Conservation (phyloP, 2,888 invertebrate species). For the Drosophila macrospina region DNA sequence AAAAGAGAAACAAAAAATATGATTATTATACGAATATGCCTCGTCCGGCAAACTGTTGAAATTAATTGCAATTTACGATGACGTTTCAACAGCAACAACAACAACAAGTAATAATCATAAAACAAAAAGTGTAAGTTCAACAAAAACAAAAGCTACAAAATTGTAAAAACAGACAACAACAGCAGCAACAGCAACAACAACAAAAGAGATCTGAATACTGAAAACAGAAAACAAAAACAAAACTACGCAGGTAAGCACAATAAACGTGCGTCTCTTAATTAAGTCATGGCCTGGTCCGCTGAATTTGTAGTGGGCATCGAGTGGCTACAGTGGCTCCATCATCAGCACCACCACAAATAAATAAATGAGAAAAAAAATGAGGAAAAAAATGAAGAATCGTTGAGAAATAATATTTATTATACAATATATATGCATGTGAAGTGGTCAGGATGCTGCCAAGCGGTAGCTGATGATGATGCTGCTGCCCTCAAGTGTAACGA, state of each 20-base stretch:
- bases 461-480: conserved; percentile 42
- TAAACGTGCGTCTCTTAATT: conserved; percentile 80
- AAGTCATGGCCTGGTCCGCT: conserved; percentile 72
- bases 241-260: conserved; percentile 80
- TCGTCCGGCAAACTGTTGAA: conserved; percentile 67
- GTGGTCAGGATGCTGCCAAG: conserved; percentile 63
- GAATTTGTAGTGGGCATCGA: conserved; percentile 70
- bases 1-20: conserved; percentile 20
- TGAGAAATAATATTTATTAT: conserved; percentile 72
- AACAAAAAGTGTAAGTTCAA: conserved; percentile 62
- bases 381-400: conserved; percentile 30
- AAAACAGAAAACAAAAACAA: conserved; percentile 11
- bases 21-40: conserved; percentile 52
- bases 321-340: conserved; percentile 69
- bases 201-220: conserved; percentile 1
- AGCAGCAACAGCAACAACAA: conserved; percentile 22
- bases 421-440: conserved; percentile 59
- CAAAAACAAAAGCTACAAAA: conserved; percentile 61
- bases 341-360: conserved; percentile 9
- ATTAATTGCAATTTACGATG: conserved; percentile 83
- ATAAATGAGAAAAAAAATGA: conserved; percentile 17
- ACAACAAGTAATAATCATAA: conserved; percentile 25
- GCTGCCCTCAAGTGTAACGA: conserved; percentile 69
- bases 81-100: conserved; percentile 61
- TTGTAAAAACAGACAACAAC: conserved; percentile 51